Percentiles rank a stretch among this genome's conserved stretches.
Conservation (phyloP, 2,888 invertebrate species). For the Xestia rhomboidea region DNA sequence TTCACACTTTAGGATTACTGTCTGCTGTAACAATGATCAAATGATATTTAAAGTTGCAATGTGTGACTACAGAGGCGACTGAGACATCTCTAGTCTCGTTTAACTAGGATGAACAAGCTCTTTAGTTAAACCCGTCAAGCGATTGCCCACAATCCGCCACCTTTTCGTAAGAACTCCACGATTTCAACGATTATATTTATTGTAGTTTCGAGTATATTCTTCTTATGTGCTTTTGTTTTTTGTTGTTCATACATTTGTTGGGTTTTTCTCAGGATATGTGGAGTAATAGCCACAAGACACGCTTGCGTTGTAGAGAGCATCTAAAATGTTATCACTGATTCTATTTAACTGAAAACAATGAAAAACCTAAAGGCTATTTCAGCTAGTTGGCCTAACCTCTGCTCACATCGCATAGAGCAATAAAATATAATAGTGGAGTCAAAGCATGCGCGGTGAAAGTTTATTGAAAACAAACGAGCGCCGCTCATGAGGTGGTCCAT, state of each 20-base stretch:
- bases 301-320: neutral
- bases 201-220: neutral
- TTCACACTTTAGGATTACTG: neutral
- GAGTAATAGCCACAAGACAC: neutral
- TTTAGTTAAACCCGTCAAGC: neutral
- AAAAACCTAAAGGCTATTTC: neutral
- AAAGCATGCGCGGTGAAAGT: constrained; percentile 68
- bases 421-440: constrained; percentile 49
- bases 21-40: neutral
- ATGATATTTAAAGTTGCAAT: neutral
- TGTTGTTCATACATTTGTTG: neutral
- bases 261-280: neutral
- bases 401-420: constrained; percentile 26
- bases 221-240: neutral
- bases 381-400: constrained; percentile 20
- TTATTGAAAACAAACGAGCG: constrained; percentile 78
- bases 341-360: constrained; percentile 32
- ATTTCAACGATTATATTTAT: neutral
- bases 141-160: neutral
- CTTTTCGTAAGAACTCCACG: neutral
- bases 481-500: constrained; percentile 80
- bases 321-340: neutral
- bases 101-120: neutral
- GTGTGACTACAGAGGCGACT: neutral
- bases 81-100: neutral